phyloP scores from a whole-genome alignment of 2,888 invertebrate species.

The Eutolmus rufibarbis region DNA sequence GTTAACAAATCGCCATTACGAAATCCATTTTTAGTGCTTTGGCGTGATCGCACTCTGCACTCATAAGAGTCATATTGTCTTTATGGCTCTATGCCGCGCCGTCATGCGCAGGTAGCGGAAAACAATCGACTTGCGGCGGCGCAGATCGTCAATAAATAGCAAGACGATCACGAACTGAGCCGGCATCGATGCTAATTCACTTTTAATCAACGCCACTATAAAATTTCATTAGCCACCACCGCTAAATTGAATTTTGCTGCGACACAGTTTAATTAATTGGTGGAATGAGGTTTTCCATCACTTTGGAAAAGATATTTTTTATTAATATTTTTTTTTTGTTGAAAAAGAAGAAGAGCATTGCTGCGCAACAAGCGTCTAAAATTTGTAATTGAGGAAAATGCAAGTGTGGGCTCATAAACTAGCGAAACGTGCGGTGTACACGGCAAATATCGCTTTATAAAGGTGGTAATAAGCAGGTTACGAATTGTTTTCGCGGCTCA shows the following conservation, averaged over 20 bases:
- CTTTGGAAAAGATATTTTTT: neutral
- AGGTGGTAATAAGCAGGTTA: neutral
- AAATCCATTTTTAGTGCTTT: neutral
- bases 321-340: neutral
- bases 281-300: neutral
- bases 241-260: neutral
- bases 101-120: neutral
- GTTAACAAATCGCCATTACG: slow-evolving; percentile 7
- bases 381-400: neutral
- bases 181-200: slow-evolving; percentile 1
- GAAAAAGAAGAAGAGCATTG: neutral
- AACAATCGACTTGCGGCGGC: neutral
- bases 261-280: neutral
- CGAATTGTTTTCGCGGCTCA: neutral
- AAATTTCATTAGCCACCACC: neutral
- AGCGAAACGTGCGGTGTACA: neutral
- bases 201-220: neutral
- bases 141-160: neutral
- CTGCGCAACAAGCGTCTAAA: neutral
- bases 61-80: neutral
- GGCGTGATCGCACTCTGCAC: neutral
- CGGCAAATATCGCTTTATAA: neutral
- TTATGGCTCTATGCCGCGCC: neutral
- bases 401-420: neutral
- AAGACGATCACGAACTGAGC: neutral